Base-by-base conservation (phyloP, 2,888 invertebrate genomes). In the Eumacrocentrus americanus region DNA sequence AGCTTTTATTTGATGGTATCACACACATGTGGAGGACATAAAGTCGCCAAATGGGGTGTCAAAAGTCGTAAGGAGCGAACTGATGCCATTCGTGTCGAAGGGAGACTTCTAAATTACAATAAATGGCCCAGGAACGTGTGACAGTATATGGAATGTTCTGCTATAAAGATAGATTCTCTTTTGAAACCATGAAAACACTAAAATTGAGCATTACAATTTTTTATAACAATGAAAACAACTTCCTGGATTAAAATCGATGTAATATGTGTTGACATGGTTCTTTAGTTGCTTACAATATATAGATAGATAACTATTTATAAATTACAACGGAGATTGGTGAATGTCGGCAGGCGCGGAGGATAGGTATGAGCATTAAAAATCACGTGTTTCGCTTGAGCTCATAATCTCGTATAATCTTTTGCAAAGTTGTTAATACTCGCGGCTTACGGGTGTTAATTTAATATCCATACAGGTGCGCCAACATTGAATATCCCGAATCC, bases 371-470 rank as follows among this genome's bases (percentile, higher is more conserved):
- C 76, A 80, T 80, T 80, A 80, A 80, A 80, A 80, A 80, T 80
- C 80, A 80, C 80, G 80, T 77, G 78, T 80, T 80, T 72, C 79
- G 79, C 77, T 79, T 78, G 79, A 80, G 80, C 80, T 80, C 80
- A 80, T 80, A 80, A 80, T 80, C 80, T 80, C 80, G 75, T 79
- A 78, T 80, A 80, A 80, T 80, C 80, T 80, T 80, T 80, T 80
- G 80, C 80, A 80, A 80, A 80, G 80, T 80, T 80, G 80, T 80
- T 80, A 80, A 80, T 80, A 80, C 80, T 80, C 80, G 75, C 63
- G 65, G 80, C 80, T 80, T 80, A 80, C 78, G 77, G 79, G 80
- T 80, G 80, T 80, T 80, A 80, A 80, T 80, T 80, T 80, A 80
- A 80, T 80, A 80, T 80, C 80, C 80, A 80, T 80, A 80, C 80